Evolutionary conservation across 2,888 invertebrate species (phyloP).

Genomic region (Drosophila gaucha): DNA sequence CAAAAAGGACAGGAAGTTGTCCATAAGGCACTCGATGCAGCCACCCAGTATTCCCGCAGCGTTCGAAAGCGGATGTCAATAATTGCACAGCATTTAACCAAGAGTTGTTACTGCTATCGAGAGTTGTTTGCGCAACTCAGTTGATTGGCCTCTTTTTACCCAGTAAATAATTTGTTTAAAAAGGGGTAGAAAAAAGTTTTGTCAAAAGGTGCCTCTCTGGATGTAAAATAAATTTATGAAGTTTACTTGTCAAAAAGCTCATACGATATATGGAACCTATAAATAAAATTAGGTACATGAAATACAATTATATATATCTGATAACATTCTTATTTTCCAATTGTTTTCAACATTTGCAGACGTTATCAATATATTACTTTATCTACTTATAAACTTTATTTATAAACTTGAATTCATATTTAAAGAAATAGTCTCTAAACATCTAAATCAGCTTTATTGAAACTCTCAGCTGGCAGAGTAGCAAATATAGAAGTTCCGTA

Average conservation of each 20-base stretch:
- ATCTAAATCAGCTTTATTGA: neutral
- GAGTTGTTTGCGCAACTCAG: constrained; percentile 43
- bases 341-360: too few species aligned
- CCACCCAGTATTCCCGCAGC: constrained; percentile 3
- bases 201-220: neutral
- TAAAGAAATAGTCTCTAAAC: neutral
- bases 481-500: neutral
- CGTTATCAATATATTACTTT: too few species aligned
- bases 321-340: too few species aligned
- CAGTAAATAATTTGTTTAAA: neutral
- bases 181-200: neutral
- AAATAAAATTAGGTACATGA: too few species aligned
- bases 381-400: too few species aligned
- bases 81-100: constrained; percentile 58
- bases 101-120: constrained; percentile 25
- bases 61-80: constrained; percentile 55
- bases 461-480: neutral
- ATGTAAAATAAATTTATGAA: neutral
- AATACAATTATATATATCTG: too few species aligned
- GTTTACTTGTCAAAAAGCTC: neutral
- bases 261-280: too few species aligned
- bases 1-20: constrained; percentile 48
- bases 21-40: constrained; percentile 38
- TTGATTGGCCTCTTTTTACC: constrained; percentile 4
- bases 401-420: neutral